phyloP scores from a whole-genome alignment of 2,888 invertebrate genomes.

The Lithophane leautieri region DNA sequence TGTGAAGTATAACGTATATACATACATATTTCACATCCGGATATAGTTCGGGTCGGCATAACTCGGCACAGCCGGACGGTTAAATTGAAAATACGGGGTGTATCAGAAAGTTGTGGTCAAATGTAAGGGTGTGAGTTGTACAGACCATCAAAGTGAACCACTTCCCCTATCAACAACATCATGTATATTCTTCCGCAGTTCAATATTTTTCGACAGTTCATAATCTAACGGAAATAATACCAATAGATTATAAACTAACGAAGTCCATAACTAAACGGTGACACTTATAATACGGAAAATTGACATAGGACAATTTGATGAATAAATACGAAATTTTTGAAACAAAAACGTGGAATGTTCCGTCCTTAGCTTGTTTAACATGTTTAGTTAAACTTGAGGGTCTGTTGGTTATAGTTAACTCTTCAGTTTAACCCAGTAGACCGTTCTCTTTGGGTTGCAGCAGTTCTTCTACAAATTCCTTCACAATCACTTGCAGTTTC shows the following conservation, averaged over 20 bases:
- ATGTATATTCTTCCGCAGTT: too few relatives aligned
- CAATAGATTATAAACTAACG: too few relatives aligned
- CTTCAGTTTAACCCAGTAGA: conserved; percentile 68
- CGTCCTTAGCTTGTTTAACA: background rate
- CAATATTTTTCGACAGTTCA: too few relatives aligned
- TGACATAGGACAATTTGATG: background rate
- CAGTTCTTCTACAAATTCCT: conserved; percentile 94
- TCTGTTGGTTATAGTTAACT: background rate
- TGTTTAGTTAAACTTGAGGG: background rate
- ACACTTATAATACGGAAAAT: background rate
- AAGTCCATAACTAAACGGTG: too few relatives aligned
- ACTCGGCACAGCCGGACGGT: too few relatives aligned
- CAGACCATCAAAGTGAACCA: too few relatives aligned
- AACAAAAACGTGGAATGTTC: conserved; percentile 32
- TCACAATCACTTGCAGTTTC: conserved; percentile 93
- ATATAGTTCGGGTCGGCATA: background rate
- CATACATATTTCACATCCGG: background rate
- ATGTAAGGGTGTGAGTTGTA: too few relatives aligned
- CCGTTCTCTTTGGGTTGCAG: conserved; percentile 94
- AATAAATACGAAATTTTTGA: background rate
- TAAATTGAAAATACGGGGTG: too few relatives aligned
- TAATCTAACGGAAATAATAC: too few relatives aligned
- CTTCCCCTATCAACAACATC: too few relatives aligned
- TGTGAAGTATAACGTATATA: too few relatives aligned
- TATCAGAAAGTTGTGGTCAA: too few relatives aligned